phyloP scores from a whole-genome alignment of 2,888 invertebrate genomes.

The Drosophila phalerata region DNA sequence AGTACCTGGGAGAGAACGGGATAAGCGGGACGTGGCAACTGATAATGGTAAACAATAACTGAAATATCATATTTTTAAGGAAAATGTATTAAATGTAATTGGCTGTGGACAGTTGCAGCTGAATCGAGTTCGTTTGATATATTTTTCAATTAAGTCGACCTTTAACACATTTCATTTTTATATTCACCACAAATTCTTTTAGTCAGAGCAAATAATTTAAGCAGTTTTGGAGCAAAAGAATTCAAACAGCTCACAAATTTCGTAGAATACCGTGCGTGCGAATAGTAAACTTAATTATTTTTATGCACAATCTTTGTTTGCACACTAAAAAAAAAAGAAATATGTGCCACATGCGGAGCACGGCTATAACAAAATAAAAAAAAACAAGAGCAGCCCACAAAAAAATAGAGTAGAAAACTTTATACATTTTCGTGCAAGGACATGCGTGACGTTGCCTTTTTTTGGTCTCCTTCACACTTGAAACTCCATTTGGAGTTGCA shows the following conservation, averaged over 20 bases:
- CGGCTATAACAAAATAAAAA: constrained; percentile 10
- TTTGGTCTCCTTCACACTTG: constrained; percentile 17
- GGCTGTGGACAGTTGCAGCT: constrained; percentile 1
- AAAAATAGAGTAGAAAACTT: constrained; percentile 37
- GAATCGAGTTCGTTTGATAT: neutral
- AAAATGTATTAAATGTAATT: constrained; percentile 7
- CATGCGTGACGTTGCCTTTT: constrained; percentile 65
- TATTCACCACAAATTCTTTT: neutral
- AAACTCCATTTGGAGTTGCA: constrained; percentile 15
- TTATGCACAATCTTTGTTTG: constrained; percentile 65
- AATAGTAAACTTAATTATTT: constrained; percentile 66
- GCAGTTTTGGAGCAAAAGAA: neutral
- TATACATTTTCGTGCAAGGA: constrained; percentile 66
- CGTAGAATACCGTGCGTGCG: constrained; percentile 34
- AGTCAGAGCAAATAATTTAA: neutral
- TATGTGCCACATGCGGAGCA: constrained; percentile 27
- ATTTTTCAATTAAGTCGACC: neutral
- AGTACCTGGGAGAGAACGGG: neutral
- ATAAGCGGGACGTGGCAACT: neutral
- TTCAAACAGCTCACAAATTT: constrained; percentile 1
- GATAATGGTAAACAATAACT: constrained; percentile 19
- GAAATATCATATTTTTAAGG: neutral
- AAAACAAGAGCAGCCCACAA: constrained; percentile 1
- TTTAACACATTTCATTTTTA: neutral
- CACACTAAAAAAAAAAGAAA: constrained; percentile 33